phyloP scores from a whole-genome alignment of 2,113 vertebrate species.

The Orycteropus afer region DNA sequence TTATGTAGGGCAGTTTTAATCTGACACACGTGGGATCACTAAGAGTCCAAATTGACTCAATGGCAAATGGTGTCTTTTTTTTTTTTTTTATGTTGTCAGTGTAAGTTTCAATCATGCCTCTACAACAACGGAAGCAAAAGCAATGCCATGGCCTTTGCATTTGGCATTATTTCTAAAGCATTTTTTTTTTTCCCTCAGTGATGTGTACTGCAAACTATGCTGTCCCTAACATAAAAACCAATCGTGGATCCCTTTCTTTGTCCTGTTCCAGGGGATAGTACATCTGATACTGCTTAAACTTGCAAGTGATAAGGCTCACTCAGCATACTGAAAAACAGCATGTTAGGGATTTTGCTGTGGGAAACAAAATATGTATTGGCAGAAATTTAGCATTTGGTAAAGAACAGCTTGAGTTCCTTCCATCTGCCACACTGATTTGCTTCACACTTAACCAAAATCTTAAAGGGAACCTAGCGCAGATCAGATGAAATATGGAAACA shows the following conservation, averaged over 20 bases:
- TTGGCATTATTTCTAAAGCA: not conserved
- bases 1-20: not conserved
- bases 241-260: not conserved
- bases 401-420: slow-evolving; percentile 57
- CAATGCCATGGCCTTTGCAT: accelerated
- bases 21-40: not conserved
- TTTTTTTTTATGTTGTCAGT: not conserved
- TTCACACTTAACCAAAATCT: slow-evolving; percentile 50
- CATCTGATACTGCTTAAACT: slow-evolving; percentile 46
- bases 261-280: not conserved
- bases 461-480: slow-evolving; percentile 5
- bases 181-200: not conserved
- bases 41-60: not conserved
- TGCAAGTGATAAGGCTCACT: not conserved
- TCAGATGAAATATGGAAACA: slow-evolving; percentile 59
- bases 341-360: not conserved
- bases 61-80: not conserved
- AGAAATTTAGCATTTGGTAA: slow-evolving; percentile 43
- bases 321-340: not conserved
- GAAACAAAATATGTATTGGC: slow-evolving; percentile 57
- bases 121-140: not conserved
- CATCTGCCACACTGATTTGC: slow-evolving; percentile 16
- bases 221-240: not conserved
- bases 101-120: accelerated
- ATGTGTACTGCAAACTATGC: accelerated